These are phyloP conservation scores for Brachionus paranguensis DNA, from an alignment of 1,140 invertebrate species.

Conservation along the genomic window DNA sequence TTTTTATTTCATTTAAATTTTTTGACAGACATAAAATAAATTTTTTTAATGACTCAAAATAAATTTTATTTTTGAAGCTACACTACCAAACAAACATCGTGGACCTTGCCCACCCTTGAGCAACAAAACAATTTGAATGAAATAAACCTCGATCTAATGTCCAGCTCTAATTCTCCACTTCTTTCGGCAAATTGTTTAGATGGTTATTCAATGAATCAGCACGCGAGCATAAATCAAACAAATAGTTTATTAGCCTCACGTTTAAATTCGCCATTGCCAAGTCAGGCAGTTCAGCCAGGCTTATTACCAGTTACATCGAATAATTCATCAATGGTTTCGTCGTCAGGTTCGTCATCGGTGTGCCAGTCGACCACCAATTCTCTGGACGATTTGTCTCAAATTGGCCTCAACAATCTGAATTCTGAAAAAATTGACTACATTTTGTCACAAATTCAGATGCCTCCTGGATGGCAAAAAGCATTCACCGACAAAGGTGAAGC, in stretches of 20 bases:
- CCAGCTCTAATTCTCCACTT: neutral
- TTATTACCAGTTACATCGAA: neutral
- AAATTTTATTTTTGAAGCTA: neutral
- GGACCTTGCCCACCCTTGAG: neutral
- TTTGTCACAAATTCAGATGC: constrained; percentile 30
- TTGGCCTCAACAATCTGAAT: neutral
- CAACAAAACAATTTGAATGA: neutral
- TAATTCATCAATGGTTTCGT: neutral
- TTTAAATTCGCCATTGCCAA: constrained; percentile 12
- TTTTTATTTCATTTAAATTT: neutral
- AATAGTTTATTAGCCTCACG: constrained; percentile 16
- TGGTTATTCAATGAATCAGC: neutral
- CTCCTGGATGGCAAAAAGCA: constrained; percentile 42
- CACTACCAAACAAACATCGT: constrained; percentile 5
- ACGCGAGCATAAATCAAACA: neutral
- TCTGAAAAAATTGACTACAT: constrained; percentile 20
- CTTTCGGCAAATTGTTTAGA: neutral
- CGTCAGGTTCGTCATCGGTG: neutral
- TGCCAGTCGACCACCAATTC: neutral
- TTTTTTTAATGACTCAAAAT: neutral
- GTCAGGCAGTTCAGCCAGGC: neutral
- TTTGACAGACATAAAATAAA: too few relatives aligned
- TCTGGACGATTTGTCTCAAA: neutral
- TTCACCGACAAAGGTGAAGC: constrained; percentile 73
- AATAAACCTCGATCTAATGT: constrained; percentile 16